Evolutionary conservation across 2,113 vertebrate species (phyloP), one percentile per base, ranked within the genome.

Genomic region (Prunella himalayana): DNA sequence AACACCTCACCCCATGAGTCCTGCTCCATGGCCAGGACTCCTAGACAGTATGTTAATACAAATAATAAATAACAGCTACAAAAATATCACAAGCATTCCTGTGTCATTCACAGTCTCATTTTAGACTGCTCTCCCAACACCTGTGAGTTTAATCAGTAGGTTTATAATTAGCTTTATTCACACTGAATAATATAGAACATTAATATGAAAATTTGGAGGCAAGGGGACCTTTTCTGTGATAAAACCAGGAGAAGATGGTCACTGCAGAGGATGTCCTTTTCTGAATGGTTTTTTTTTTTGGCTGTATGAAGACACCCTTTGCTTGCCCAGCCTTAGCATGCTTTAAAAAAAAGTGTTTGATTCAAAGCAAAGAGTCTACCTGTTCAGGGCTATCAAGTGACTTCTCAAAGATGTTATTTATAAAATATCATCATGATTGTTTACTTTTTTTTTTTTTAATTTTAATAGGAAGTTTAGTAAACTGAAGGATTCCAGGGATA

Each of bases 1-100:
- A 92, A 92, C 91, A 78, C 91, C 77, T 96, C 94, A 94, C 86
- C 77, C 91, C 81, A 57, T 94, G 91, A 53, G 73, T 89, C 65
- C 92, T 87, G 81, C 47, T 91, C 86, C 0, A 4, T 56, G 59
- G 94, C 94, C 94, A 95, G 89, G 66, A 69, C 94, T 96, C 86
- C 83, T 86, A 86, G 91, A 94, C 78, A 89, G 86, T 95, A 84
- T 91, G 91, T 84, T 94, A 95, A 92, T 91, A 92, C 73, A 94
- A 94, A 95, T 87, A 95, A 94, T 95, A 96, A 96, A 95, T 96
- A 95, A 95, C 91, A 49, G 83, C 94, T 95, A 94, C 56, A 91
- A 94, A 96, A 97, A 95, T 96, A 97, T 92, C 95, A 64, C 88
- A 86, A 60, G 47, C 83, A 94, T 93, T 94, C 68, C 77, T 73